Evolutionary conservation across 2,888 invertebrate genomes (phyloP).

Genomic region (Drosophila colorata): DNA sequence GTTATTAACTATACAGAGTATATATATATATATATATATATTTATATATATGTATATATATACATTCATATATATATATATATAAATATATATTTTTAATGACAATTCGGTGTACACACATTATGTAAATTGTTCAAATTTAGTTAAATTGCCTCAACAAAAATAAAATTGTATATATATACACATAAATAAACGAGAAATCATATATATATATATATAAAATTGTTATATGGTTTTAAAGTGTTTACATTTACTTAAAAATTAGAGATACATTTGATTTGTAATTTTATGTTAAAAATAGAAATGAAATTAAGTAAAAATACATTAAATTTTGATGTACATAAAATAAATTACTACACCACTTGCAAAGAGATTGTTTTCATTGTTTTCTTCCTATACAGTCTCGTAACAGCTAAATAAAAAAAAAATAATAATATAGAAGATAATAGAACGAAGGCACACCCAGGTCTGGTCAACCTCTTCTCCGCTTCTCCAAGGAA

Average conservation of each 20-base stretch:
- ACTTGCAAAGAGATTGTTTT: conserved; percentile 46
- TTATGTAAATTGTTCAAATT: conserved; percentile 50
- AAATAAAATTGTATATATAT: conserved; percentile 23
- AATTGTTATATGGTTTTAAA: conserved; percentile 47
- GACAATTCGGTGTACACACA: conserved; percentile 34
- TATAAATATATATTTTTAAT: conserved; percentile 16
- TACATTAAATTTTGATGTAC: conserved; percentile 54
- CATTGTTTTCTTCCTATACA: conserved; percentile 42
- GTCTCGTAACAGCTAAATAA: conserved; percentile 44
- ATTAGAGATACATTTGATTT: conserved; percentile 53
- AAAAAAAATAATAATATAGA: conserved; percentile 16
- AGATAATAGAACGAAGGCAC: conserved; percentile 56
- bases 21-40: conserved; percentile 6
- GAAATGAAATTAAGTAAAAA: conserved; percentile 56
- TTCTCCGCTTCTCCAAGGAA: not conserved
- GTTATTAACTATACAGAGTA: conserved; percentile 18
- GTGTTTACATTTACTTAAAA: conserved; percentile 58
- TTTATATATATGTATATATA: conserved; percentile 11
- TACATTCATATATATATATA: conserved; percentile 4
- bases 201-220: conserved; percentile 36
- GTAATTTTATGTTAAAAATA: conserved; percentile 44
- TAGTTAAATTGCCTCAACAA: conserved; percentile 45
- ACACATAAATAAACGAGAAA: conserved; percentile 36
- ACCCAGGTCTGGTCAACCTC: conserved; percentile 36
- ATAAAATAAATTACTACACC: conserved; percentile 59